A percentile compares a stretch with the other conserved stretches of the same genome.
These are phyloP conservation scores for Ephydatia muelleri DNA, from an alignment of 37 sponge, comb jelly and placozoan species.

Conservation along the genomic window DNA sequence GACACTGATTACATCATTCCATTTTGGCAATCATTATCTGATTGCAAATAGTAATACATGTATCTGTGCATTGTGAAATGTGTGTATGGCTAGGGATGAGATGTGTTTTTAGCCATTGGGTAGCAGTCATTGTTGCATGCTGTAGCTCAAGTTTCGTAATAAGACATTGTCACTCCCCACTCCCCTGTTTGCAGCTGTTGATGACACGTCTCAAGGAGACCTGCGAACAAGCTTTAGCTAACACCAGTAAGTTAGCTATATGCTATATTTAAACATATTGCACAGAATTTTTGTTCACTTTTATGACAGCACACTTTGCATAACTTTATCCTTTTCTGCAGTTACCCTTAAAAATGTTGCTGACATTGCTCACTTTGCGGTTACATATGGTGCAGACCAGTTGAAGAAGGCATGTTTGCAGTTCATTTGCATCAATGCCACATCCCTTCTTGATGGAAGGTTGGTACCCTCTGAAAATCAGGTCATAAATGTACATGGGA, in stretches of 20 bases:
- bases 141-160: too few relatives aligned
- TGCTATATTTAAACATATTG: background rate
- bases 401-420: slow-evolving; percentile 68
- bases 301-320: background rate
- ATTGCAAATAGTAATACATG: too few relatives aligned
- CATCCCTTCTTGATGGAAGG: slow-evolving; percentile 69
- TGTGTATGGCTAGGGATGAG: too few relatives aligned
- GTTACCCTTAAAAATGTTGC: slow-evolving; percentile 57
- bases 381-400: slow-evolving; percentile 64
- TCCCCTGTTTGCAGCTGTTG: slow-evolving; percentile 37
- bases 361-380: slow-evolving; percentile 55
- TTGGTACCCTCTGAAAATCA: background rate
- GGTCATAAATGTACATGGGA: background rate
- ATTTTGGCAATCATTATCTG: too few relatives aligned
- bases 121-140: background rate
- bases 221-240: slow-evolving; percentile 60
- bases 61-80: too few relatives aligned
- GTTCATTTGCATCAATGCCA: slow-evolving; percentile 77
- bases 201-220: slow-evolving; percentile 51
- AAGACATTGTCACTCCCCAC: too few relatives aligned
- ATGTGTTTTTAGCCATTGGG: too few relatives aligned
- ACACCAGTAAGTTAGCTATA: slow-evolving; percentile 26
- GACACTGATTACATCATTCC: too few relatives aligned
- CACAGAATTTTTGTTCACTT: background rate
- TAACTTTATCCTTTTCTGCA: slow-evolving; percentile 2